Evolutionary conservation across 2,113 vertebrate genomes (phyloP), one percentile per base, ranked within the genome.

Genomic region (Nothocercus nigrocapillus): DNA sequence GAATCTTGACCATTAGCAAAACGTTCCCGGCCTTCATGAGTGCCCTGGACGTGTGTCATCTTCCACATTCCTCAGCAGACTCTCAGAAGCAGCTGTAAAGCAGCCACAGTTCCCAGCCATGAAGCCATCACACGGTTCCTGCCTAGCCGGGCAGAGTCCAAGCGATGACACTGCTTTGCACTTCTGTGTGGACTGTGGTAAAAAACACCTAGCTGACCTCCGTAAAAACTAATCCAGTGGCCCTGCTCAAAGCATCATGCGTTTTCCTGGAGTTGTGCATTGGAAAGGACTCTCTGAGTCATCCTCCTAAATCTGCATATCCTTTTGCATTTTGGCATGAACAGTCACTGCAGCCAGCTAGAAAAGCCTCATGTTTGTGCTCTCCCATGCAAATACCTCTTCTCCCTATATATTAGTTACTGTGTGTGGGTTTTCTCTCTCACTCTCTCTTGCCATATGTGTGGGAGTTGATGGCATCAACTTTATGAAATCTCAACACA

Each of bases 401-500:
- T 97, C 95, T 97, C 94, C 94, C 92, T 97, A 96, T 82, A 97
- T 96, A 96, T 96, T 91, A 95, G 91, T 95, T 91, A 95, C 91
- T 53, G 82, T 96, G 92, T 95, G 94, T 91, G 85, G 97, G 94
- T 90, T 93, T 91, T 93, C 77, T 97, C 96, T 97, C 97, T 96
- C 93, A 90, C 96, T 95, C 87, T 94, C 96, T 19, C 96, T 97
- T 84, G 94, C 96, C 92, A 96, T 95, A 62, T 92, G 97, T 97
- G 98, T 98, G 97, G 98, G 98, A 97, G 97, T 98, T 83, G 83
- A 97, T 98, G 98, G 98, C 98, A 97, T 94, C 89, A 97, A 88
- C 84, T 96, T 98, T 97, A 97, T 97, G 97, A 98, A 97, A 97
- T 96, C 96, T 81, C 95, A 89, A 56, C 76, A 19, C 90, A 96